phyloP scores from a whole-genome alignment of 2,797 vertebrate genomes.

The Myiothlypis coronata region DNA sequence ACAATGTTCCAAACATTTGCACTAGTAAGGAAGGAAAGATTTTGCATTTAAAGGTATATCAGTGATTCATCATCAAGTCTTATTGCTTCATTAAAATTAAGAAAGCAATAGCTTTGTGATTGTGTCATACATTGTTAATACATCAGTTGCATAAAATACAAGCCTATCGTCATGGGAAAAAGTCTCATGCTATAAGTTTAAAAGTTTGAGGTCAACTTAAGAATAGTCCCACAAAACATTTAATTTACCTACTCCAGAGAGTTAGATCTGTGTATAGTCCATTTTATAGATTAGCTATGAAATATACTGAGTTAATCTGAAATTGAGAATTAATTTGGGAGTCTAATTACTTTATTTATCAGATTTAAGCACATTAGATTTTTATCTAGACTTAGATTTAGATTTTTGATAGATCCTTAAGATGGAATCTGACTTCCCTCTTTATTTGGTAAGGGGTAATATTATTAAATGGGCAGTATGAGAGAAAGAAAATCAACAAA shows the following conservation, averaged over 20 bases:
- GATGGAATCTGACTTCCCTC: background rate
- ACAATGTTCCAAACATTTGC: background rate
- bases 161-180: background rate
- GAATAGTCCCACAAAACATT: background rate
- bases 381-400: background rate
- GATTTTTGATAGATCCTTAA: background rate
- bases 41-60: background rate
- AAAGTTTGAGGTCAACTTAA: background rate
- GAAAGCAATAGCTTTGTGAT: background rate
- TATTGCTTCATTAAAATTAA: background rate
- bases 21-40: background rate
- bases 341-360: background rate
- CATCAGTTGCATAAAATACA: background rate
- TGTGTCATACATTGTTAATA: background rate
- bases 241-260: background rate
- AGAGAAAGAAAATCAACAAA: background rate
- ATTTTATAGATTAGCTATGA: background rate
- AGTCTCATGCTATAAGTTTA: rapidly evolving
- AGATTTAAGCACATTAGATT: background rate
- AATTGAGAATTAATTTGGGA: background rate
- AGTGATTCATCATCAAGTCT: background rate
- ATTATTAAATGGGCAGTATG: background rate
- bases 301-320: background rate
- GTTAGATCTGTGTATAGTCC: background rate
- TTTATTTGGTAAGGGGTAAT: background rate